Percentiles rank a stretch among this genome's conserved stretches.
phyloP scores from a whole-genome alignment of 1,140 invertebrate genomes.

The Penaeus indicus region DNA sequence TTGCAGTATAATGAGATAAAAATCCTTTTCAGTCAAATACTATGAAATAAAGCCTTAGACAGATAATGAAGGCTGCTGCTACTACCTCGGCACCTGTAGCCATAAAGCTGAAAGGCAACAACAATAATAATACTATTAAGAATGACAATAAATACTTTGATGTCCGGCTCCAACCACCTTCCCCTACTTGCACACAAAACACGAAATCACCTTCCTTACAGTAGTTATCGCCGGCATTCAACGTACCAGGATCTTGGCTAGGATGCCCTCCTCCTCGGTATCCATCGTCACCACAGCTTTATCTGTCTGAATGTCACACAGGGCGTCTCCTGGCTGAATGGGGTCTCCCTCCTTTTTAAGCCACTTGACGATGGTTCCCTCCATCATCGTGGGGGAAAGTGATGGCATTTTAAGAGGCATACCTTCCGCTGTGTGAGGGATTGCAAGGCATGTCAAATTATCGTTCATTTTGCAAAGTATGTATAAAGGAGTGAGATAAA shows the following conservation, averaged over 20 bases:
- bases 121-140: too few species aligned
- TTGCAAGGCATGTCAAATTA: neutral
- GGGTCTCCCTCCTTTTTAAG: constrained; percentile 76
- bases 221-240: neutral
- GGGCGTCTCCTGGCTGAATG: constrained; percentile 74
- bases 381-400: constrained; percentile 77
- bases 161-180: too few species aligned
- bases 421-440: constrained; percentile 58
- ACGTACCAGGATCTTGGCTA: constrained; percentile 76
- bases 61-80: too few species aligned
- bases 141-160: too few species aligned
- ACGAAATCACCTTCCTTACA: neutral
- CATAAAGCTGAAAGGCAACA: too few species aligned
- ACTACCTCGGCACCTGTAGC: too few species aligned
- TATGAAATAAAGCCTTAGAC: too few species aligned
- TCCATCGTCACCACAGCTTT: constrained; percentile 77
- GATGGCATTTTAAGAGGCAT: constrained; percentile 74
- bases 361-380: constrained; percentile 78
- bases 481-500: neutral
- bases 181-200: neutral
- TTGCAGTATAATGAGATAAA: constrained; percentile 4
- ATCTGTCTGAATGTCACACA: constrained; percentile 78
- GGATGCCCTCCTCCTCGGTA: constrained; percentile 75
- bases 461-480: neutral
- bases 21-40: neutral